Base-by-base conservation (phyloP, 1,140 invertebrate species). In the Orchesella cincta region DNA sequence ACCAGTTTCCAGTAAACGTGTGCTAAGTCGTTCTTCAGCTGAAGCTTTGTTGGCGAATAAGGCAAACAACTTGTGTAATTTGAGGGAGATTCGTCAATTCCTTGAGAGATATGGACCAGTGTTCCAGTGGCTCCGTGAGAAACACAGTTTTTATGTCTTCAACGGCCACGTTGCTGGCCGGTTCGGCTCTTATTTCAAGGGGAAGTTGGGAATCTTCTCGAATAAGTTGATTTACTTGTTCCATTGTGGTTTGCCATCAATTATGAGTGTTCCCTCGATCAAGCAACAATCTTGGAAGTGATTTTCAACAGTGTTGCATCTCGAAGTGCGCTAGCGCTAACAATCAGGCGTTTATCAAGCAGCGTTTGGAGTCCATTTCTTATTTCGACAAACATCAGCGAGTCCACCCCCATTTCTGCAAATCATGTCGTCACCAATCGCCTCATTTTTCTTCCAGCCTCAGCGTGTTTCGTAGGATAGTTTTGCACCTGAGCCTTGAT, bases 381-480 rank as follows among this genome's bases (percentile, higher is more conserved):
- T 73, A 73, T 36, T 29, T 73, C 71, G 3, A 73, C 71, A 26
- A 39, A 46, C 71, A 73, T 73, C 34, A 73, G 28, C 23, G 34
- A 39, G 26, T 73, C 71, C 5, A 36, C 23, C 71, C 71, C 35
- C 36, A 39, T 12, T 73, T 35, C 23, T 36, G 35, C 8, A 73
- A 39, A 26, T 51, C 8, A 14, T 29, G 34, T 20, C 3, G 34
- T 73, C 71, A 14, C 46, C 36, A 14, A 73, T 14, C 2, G 18
- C 1, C 3, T 73, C 71, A 8, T 3, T 16, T n/a, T n/a, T 36
- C 23, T 3, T 73, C 71, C 34, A 73, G 39, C 36, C 46, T 73
- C 33, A 73, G 39, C 23, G 26, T 73, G 3, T 46, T 20, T 35
- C 71, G 16, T 16, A 73, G n/a, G 36, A 3, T 1, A 29, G 33